These are phyloP conservation scores for Tragulus kanchil DNA, from an alignment of 2,113 vertebrate genomes.

Conservation along the genomic window DNA sequence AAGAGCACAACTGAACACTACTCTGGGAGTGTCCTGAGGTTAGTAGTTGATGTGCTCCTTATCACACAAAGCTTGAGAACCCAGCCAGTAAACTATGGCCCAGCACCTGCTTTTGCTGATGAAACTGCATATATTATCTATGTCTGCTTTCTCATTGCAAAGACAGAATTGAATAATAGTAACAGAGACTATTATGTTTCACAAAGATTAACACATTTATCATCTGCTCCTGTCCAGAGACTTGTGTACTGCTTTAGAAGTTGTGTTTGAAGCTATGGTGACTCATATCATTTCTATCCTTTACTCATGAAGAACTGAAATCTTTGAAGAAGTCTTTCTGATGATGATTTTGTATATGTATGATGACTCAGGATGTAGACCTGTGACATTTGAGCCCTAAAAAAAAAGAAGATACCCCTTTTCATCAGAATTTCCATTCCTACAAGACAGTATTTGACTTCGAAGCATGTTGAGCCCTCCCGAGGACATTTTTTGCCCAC, in stretches of 20 bases:
- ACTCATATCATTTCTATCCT: background rate
- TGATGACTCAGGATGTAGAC: background rate
- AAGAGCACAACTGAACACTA: background rate
- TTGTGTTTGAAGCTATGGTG: background rate
- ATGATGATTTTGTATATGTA: background rate
- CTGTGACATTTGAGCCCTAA: background rate
- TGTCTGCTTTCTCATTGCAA: background rate
- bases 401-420: background rate
- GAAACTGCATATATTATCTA: background rate
- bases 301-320: background rate
- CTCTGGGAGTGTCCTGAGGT: background rate
- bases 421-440: background rate
- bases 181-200: background rate
- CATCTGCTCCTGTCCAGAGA: background rate
- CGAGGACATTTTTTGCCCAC: background rate
- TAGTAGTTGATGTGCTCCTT: background rate
- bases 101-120: background rate
- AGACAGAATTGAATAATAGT: background rate
- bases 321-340: conserved; percentile 26
- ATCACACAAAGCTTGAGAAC: background rate
- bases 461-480: background rate
- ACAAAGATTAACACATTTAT: background rate
- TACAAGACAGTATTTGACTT: background rate
- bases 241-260: background rate
- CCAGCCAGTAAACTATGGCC: background rate